phyloP scores from a whole-genome alignment of 2,888 invertebrate species.

The Drosophila niveifrons region DNA sequence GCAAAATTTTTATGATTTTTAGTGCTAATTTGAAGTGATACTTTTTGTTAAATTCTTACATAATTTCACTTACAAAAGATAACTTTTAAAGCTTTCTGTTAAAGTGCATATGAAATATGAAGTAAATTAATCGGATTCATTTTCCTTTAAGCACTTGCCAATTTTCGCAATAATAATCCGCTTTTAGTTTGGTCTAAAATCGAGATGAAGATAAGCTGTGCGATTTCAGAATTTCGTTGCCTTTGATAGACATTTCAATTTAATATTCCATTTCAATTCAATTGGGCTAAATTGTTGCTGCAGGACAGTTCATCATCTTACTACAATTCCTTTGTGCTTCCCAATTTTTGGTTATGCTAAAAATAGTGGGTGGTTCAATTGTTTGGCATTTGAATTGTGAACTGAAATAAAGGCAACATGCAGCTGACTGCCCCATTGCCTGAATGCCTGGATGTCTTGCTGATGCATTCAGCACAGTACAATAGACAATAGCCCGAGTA shows the following conservation, averaged over 20 bases:
- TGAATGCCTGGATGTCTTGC: conserved; percentile 12
- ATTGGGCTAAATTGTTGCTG: background rate
- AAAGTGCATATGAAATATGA: background rate
- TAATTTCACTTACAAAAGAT: too few species aligned
- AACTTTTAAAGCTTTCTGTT: too few species aligned
- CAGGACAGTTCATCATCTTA: background rate
- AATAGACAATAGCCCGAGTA: conserved; percentile 20
- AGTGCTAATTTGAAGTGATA: too few species aligned
- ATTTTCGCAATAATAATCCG: background rate
- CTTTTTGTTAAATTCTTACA: too few species aligned
- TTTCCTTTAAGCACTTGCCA: background rate
- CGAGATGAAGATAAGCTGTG: background rate
- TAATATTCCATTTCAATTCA: background rate
- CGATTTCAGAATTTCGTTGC: background rate
- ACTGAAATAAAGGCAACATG: conserved; percentile 20
- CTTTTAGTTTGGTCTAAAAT: background rate
- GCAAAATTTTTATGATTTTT: too few species aligned
- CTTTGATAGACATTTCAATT: background rate
- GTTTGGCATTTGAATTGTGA: conserved; percentile 30
- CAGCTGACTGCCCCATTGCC: background rate
- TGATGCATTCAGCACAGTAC: conserved; percentile 1
- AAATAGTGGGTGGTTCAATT: conserved; percentile 16
- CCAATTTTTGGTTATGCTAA: conserved; percentile 1
- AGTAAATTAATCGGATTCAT: background rate
- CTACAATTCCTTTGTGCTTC: background rate